Percentiles rank a stretch among this genome's conserved stretches.
Conservation (phyloP, 2,888 invertebrate species). For the Bombyx huttoni region DNA sequence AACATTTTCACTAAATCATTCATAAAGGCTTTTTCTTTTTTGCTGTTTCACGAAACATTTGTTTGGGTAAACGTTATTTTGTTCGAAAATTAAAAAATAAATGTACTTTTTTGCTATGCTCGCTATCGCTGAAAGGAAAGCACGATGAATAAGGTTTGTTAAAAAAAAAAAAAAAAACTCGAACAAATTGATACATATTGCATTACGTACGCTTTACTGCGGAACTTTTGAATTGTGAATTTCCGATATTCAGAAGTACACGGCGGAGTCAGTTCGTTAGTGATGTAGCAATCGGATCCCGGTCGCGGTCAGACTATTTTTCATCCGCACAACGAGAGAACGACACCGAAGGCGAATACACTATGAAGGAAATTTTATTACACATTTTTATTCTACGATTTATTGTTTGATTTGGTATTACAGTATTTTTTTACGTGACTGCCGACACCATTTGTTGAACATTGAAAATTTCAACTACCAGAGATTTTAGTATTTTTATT, state of each 20-base stretch:
- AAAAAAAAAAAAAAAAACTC: no score
- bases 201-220: not conserved
- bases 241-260: not conserved
- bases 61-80: not conserved
- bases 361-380: not conserved
- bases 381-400: not conserved
- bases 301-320: not conserved
- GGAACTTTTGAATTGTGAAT: not conserved
- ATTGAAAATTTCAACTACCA: no score
- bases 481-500: no score
- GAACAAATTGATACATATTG: not conserved
- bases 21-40: no score
- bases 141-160: not conserved
- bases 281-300: not conserved
- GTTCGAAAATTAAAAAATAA: not conserved
- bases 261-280: not conserved
- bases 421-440: no score
- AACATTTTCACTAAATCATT: not conserved
- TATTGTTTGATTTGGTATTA: not conserved
- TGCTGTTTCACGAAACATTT: no score
- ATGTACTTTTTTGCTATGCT: not conserved
- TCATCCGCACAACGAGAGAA: not conserved
- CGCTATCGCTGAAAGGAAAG: no score
- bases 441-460: no score
- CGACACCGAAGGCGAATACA: not conserved